These are phyloP conservation scores for Cosmorhoe ocellata DNA, from an alignment of 2,888 invertebrate genomes.

Conservation along the genomic window DNA sequence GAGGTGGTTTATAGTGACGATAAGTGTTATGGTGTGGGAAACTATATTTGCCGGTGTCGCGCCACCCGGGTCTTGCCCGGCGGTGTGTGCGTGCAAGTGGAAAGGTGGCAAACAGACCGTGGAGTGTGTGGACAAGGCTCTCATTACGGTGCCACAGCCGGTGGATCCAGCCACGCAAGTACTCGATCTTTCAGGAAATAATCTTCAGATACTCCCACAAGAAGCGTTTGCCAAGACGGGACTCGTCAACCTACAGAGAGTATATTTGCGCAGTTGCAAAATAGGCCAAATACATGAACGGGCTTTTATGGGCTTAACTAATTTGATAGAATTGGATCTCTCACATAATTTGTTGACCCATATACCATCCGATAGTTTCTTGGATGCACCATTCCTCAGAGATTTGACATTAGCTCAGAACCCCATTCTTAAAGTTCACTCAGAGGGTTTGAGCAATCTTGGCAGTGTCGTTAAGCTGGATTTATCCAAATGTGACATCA, in stretches of 20 bases:
- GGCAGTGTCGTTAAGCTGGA: slow-evolving; percentile 91
- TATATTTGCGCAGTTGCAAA: slow-evolving; percentile 91
- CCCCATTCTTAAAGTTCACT: slow-evolving; percentile 90
- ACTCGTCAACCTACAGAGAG: slow-evolving; percentile 92
- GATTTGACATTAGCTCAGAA: slow-evolving; percentile 91
- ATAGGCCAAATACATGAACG: slow-evolving; percentile 93
- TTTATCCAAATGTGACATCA: slow-evolving; percentile 91
- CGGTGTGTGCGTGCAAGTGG: slow-evolving; percentile 95
- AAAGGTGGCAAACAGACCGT: slow-evolving; percentile 96
- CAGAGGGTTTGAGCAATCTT: slow-evolving; percentile 88
- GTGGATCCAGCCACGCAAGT: slow-evolving; percentile 95
- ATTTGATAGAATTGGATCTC: slow-evolving; percentile 94
- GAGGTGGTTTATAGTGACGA: slow-evolving; percentile 75
- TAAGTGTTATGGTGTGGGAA: slow-evolving; percentile 72
- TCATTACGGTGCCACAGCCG: slow-evolving; percentile 92
- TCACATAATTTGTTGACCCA: slow-evolving; percentile 91
- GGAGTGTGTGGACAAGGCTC: slow-evolving; percentile 91
- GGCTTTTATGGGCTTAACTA: slow-evolving; percentile 93
- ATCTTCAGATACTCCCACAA: slow-evolving; percentile 90
- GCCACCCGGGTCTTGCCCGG: slow-evolving; percentile 85
- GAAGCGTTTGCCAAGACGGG: slow-evolving; percentile 92
- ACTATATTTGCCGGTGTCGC: slow-evolving; percentile 70
- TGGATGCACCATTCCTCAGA: slow-evolving; percentile 90
- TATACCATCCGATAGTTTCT: slow-evolving; percentile 91
- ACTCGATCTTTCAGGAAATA: slow-evolving; percentile 93